These are phyloP conservation scores for Passer montanus DNA, from an alignment of 2,113 vertebrate genomes.

Conservation along the genomic window DNA sequence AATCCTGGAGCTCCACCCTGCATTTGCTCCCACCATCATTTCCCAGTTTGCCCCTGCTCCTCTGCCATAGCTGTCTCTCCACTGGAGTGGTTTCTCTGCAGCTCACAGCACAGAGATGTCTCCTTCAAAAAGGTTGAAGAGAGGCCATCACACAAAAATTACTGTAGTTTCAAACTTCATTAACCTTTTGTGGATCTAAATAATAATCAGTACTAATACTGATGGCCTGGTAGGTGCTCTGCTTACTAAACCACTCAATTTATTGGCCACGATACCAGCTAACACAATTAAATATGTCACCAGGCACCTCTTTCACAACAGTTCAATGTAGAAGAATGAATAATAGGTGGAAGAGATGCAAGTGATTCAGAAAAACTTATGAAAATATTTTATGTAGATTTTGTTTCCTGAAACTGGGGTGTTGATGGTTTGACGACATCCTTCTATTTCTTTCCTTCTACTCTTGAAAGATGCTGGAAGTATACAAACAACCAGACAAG, in stretches of 20 bases:
- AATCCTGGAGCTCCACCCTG: background rate
- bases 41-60: background rate
- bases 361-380: background rate
- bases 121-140: background rate
- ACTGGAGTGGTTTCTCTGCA: background rate
- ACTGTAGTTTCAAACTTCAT: conserved; percentile 7
- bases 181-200: conserved; percentile 20
- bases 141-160: background rate
- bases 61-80: background rate
- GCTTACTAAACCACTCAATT: conserved; percentile 27
- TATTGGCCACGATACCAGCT: background rate
- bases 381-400: background rate
- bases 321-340: background rate
- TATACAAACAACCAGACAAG: background rate
- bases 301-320: background rate
- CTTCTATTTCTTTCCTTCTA: background rate
- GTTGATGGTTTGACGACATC: background rate
- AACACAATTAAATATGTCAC: background rate
- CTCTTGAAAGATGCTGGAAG: background rate
- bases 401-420: background rate
- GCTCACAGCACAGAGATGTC: background rate
- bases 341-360: background rate
- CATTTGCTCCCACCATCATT: background rate
- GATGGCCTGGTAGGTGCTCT: background rate
- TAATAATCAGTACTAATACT: background rate